Conservation (phyloP, 2,888 invertebrate genomes). For the Eucera pruinosa region DNA sequence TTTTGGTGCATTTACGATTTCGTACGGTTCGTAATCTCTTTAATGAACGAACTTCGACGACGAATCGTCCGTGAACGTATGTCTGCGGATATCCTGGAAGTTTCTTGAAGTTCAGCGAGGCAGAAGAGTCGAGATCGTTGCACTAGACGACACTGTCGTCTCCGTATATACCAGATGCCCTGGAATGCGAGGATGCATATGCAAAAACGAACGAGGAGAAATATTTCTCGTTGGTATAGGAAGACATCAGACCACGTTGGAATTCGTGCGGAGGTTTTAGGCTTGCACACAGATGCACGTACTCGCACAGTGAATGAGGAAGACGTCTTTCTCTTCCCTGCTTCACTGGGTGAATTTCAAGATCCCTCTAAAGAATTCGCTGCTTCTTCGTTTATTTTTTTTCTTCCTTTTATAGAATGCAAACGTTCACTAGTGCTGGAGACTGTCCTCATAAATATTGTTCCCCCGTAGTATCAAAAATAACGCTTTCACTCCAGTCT, state of each 20-base stretch:
- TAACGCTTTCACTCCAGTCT: conserved; percentile 3
- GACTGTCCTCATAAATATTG: conserved; percentile 8
- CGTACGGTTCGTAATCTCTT: conserved; percentile 34
- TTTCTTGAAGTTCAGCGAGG: conserved; percentile 43
- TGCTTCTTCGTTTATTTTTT: background rate
- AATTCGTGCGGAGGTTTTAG: conserved; percentile 50
- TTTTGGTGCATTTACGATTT: conserved; percentile 32
- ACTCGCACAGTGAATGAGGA: conserved; percentile 45
- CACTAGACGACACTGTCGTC: conserved; percentile 23
- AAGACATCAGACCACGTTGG: conserved; percentile 47
- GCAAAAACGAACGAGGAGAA: conserved; percentile 55
- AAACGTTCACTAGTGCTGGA: conserved; percentile 7
- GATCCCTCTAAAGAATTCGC: conserved; percentile 38
- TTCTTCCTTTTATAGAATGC: background rate
- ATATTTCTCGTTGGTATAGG: conserved; percentile 49
- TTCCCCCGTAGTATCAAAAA: conserved; percentile 17
- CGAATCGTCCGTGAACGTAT: conserved; percentile 10
- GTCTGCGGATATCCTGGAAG: conserved; percentile 26
- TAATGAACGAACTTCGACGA: conserved; percentile 55
- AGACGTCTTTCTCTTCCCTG: conserved; percentile 43
- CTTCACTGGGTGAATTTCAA: conserved; percentile 37
- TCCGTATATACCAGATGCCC: conserved; percentile 33
- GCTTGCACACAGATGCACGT: background rate
- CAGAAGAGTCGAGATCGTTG: conserved; percentile 37
- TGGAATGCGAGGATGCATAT: conserved; percentile 40